Base-by-base conservation (phyloP, 2,797 vertebrate species). In the Staurois parvus region DNA sequence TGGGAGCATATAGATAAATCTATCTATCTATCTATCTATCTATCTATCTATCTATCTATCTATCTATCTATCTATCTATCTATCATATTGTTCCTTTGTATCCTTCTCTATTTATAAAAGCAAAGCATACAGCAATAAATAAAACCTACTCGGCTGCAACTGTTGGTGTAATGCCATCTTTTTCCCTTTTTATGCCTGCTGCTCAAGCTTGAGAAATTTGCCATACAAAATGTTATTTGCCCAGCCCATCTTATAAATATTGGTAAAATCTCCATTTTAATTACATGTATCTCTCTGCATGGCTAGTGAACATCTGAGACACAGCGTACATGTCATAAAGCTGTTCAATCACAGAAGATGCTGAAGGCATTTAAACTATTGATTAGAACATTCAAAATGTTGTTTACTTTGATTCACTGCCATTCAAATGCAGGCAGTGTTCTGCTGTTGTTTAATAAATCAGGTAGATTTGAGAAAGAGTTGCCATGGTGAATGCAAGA, bases 221-320 rank as follows among this genome's bases (percentile, higher is more conserved):
- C 52, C 28, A 40, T 40, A 37, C 34, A 81, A 72, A 81, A 29
- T 81, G 48, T 42, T 81, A 34, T 73, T 81, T 81, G 52, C 69
- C 26, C 68, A 42, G 56, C 79, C 40, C 40, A 13, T 42, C 79
- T 73, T 48, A 73, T 81, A 81, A 40, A 81, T 73, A 73, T 59
- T 52, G 48, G 69, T 73, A 62, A 59, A 62, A 81, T 73, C 69
- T 72, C 30, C 79, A 81, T 73, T 72, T 81, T 81, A 81, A 81
- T 81, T 73, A 30, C 69, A 81, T 81, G 48, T 73, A 73, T 81
- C 70, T 72, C 48, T 52, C 52, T 81, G 79, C 56, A 62, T 81
- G 69, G 40, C 69, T 70, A 80, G 67, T 80, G 21, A 70, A 52
- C 78, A 80, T 72, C 78, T 17, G 67, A 72, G 78, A 34, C 69